Percentiles rank a stretch among this genome's conserved stretches.
phyloP scores from a whole-genome alignment of 2,113 vertebrate species.

The Oxyruncus cristatus region DNA sequence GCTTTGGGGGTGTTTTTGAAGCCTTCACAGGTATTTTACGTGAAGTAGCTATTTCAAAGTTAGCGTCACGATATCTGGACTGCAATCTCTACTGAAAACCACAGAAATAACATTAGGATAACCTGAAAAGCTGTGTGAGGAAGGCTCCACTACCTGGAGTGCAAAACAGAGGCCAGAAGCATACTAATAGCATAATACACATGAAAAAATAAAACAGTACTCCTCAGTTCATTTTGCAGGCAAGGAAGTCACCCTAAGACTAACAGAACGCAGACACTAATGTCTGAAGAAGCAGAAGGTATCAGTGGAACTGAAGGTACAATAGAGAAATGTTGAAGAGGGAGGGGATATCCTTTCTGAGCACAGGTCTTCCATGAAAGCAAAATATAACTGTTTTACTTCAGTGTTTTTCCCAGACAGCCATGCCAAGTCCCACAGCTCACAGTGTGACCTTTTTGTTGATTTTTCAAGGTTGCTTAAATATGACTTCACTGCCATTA shows the following conservation, averaged over 20 bases:
- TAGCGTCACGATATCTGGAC: neutral
- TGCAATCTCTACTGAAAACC: neutral
- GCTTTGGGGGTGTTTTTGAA: neutral
- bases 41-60: neutral
- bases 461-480: neutral
- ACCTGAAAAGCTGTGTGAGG: neutral
- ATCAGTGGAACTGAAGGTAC: neutral
- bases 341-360: neutral
- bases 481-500: neutral
- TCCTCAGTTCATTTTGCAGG: neutral
- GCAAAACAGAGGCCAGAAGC: neutral
- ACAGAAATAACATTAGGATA: neutral
- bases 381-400: neutral
- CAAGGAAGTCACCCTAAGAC: neutral
- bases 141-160: neutral
- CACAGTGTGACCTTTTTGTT: neutral
- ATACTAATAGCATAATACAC: neutral
- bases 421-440: neutral
- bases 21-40: neutral
- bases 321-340: rapidly evolving
- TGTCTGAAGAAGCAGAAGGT: neutral
- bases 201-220: neutral
- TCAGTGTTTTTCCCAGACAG: neutral
- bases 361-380: neutral
- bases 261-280: neutral